Percentiles rank a stretch among this genome's conserved stretches.
These are phyloP conservation scores for Pseudolaguvia tuberculata DNA, from an alignment of 2,113 vertebrate species.

Conservation along the genomic window DNA sequence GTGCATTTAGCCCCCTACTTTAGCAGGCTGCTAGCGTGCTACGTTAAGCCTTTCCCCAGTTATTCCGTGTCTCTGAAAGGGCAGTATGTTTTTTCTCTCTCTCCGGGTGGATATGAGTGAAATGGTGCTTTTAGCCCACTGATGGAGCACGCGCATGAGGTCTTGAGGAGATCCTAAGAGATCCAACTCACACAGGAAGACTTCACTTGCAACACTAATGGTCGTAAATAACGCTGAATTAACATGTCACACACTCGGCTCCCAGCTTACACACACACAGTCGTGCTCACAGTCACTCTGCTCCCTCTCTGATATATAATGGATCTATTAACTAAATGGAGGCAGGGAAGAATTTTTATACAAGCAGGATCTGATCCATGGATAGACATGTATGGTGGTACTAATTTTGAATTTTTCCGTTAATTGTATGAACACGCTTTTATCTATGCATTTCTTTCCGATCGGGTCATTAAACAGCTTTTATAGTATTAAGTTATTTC, in stretches of 20 bases:
- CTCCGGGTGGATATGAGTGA: constrained; percentile 59
- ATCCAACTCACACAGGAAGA: constrained; percentile 56
- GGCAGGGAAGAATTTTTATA: constrained; percentile 18
- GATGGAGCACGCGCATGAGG: constrained; percentile 48
- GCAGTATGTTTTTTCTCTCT: constrained; percentile 64
- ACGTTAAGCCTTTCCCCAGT: constrained; percentile 44
- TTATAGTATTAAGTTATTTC: too few species aligned
- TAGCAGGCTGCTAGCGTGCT: constrained; percentile 46
- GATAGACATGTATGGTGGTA: neutral
- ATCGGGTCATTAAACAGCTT: too few species aligned
- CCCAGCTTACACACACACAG: constrained; percentile 41
- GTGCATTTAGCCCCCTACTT: constrained; percentile 63
- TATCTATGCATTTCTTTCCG: neutral
- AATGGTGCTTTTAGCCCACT: too few species aligned
- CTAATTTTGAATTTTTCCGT: constrained; percentile 36
- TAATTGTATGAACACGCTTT: neutral
- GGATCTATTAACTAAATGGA: constrained; percentile 70
- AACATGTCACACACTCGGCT: constrained; percentile 62
- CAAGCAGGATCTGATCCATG: constrained; percentile 18
- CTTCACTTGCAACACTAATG: constrained; percentile 50
- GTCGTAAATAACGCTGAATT: constrained; percentile 71
- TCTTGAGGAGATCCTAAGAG: constrained; percentile 51
- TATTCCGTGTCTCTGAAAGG: constrained; percentile 59
- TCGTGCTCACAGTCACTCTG: neutral
- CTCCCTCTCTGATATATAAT: constrained; percentile 60